Conservation (phyloP, 92 coral and sea anemone species). For the Zoanthus sociatus region DNA sequence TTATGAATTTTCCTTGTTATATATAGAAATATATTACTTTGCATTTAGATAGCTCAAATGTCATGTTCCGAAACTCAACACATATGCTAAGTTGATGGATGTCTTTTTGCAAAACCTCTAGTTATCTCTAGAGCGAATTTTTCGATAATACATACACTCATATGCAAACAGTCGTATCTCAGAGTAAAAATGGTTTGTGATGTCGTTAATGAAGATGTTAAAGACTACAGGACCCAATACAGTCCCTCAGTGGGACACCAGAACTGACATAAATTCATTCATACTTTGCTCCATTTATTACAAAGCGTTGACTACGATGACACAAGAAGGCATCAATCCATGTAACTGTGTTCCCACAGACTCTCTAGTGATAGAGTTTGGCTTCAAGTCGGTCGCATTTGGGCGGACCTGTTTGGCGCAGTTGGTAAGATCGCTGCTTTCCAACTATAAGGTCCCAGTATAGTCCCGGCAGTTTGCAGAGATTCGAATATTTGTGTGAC, state of each 20-base stretch:
- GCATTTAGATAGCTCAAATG: conserved; percentile 6
- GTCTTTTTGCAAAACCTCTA: conserved; percentile 12
- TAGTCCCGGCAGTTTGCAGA: no score
- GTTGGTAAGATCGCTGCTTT: no score
- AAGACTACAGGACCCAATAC: conserved; percentile 15
- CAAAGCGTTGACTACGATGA: conserved; percentile 8
- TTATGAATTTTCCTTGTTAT: conserved; percentile 14
- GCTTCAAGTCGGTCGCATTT: conserved; percentile 14
- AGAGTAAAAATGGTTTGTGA: background rate
- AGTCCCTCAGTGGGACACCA: conserved; percentile 27
- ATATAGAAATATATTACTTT: background rate
- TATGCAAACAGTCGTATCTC: conserved; percentile 23
- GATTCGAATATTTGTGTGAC: no score
- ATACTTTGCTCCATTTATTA: conserved; percentile 13
- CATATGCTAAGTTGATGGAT: background rate
- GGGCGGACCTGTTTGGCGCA: background rate
- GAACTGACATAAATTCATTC: background rate
- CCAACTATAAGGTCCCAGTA: no score
- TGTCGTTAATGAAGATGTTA: conserved; percentile 21
- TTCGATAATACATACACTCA: conserved; percentile 13
- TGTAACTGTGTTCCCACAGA: background rate
- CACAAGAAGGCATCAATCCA: conserved; percentile 23
- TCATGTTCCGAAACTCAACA: conserved; percentile 18
- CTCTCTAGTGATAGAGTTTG: background rate
- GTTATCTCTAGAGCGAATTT: background rate